phyloP scores from a whole-genome alignment of 2,113 vertebrate species.

The Rutilus rutilus region DNA sequence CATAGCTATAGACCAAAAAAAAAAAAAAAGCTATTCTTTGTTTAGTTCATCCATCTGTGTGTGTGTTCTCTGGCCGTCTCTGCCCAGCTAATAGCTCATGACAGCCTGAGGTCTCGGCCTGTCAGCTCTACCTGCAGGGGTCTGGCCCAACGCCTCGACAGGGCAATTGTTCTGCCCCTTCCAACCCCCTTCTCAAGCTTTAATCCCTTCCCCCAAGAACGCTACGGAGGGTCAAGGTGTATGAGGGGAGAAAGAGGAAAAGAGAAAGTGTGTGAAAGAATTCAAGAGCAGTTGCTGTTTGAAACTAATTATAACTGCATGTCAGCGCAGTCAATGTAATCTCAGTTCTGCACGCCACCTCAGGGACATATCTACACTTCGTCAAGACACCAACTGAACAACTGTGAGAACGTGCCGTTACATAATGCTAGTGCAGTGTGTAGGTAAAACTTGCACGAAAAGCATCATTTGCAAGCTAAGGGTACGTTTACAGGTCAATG shows the following conservation, averaged over 20 bases:
- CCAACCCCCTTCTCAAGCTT: conserved; percentile 36
- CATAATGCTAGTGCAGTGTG: background rate
- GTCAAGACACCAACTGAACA: conserved; percentile 22
- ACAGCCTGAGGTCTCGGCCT: conserved; percentile 51
- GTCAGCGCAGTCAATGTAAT: conserved; percentile 16
- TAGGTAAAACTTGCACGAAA: background rate
- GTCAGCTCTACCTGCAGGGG: conserved; percentile 56
- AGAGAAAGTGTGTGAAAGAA: conserved; percentile 7
- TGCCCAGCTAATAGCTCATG: conserved; percentile 49
- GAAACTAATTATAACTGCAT: conserved; percentile 53
- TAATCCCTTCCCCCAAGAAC: conserved; percentile 46
- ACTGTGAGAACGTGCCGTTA: background rate
- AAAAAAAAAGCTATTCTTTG: background rate
- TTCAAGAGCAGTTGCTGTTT: conserved; percentile 29
- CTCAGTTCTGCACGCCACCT: conserved; percentile 17
- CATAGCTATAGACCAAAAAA: background rate
- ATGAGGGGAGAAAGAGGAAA: background rate
- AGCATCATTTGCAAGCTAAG: background rate
- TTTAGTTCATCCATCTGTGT: conserved; percentile 15
- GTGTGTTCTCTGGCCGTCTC: conserved; percentile 33
- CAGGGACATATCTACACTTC: conserved; percentile 1
- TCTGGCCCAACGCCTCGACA: conserved; percentile 27
- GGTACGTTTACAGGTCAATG: too few relatives aligned
- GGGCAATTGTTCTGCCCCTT: conserved; percentile 56
- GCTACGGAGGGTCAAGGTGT: conserved; percentile 45